Conservation (phyloP, 30 jellyfish, hydroid and myxozoan genomes). For the Clytia hemisphaerica region DNA sequence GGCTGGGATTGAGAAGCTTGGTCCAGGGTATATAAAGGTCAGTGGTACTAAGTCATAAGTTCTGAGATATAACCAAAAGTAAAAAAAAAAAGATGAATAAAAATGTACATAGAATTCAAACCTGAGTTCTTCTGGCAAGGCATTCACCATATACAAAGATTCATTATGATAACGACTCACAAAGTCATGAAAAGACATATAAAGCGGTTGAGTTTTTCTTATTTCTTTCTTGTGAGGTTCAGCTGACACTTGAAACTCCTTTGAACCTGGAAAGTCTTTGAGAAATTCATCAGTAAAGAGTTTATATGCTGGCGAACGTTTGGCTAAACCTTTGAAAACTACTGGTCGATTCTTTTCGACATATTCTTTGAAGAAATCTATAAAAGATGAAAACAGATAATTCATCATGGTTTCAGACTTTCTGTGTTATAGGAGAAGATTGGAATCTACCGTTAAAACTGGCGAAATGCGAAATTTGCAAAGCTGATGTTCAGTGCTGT, state of each 20-base stretch:
- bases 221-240: constrained; percentile 54
- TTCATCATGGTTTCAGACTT: too few species aligned
- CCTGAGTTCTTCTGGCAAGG: constrained; percentile 43
- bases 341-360: constrained; percentile 54
- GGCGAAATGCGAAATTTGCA: too few species aligned
- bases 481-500: too few species aligned
- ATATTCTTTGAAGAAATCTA: constrained; percentile 53
- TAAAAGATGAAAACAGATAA: neutral
- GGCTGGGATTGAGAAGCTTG: too few species aligned
- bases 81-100: neutral
- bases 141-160: constrained; percentile 47
- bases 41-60: neutral
- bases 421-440: too few species aligned
- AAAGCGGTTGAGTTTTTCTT: constrained; percentile 35
- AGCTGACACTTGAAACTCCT: constrained; percentile 37
- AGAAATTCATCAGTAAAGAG: constrained; percentile 53
- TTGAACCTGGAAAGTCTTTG: constrained; percentile 50
- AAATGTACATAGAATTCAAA: neutral
- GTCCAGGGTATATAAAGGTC: too few species aligned
- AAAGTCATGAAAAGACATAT: constrained; percentile 26
- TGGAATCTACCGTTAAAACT: too few species aligned
- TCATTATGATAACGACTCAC: constrained; percentile 28
- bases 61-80: neutral
- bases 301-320: constrained; percentile 50
- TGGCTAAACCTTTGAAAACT: constrained; percentile 59